These are phyloP conservation scores for Actinostola sp. DNA, from an alignment of 92 coral and sea anemone genomes.

Conservation along the genomic window DNA sequence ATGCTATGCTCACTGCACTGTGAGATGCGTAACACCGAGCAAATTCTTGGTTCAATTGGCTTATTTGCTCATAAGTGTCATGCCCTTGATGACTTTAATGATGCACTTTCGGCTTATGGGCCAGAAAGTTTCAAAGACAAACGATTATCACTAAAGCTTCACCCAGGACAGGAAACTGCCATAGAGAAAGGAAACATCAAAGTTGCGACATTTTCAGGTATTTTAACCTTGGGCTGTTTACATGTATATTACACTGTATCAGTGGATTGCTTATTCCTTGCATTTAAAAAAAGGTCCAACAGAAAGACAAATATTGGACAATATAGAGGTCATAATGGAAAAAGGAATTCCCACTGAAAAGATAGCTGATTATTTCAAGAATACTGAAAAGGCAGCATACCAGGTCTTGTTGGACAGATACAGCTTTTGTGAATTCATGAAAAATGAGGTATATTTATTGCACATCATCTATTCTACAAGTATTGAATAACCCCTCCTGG, in stretches of 20 bases:
- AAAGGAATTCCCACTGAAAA: slow-evolving; percentile 22
- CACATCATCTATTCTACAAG: not conserved
- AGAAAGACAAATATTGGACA: slow-evolving; percentile 28
- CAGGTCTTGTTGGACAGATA: slow-evolving; percentile 1
- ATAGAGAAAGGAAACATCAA: slow-evolving; percentile 29
- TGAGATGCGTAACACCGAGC: too few species aligned
- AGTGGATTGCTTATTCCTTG: not conserved
- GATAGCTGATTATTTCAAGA: not conserved
- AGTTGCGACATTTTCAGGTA: slow-evolving; percentile 65
- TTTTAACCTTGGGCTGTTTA: too few species aligned
- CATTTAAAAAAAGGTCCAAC: slow-evolving; percentile 25
- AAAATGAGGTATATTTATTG: not conserved
- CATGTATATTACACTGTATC: not conserved
- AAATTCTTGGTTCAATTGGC: too few species aligned
- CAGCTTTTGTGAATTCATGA: slow-evolving; percentile 15
- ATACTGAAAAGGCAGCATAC: not conserved
- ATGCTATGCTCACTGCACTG: too few species aligned
- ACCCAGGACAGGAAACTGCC: slow-evolving; percentile 46
- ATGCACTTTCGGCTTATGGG: too few species aligned
- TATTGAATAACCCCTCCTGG: not conserved
- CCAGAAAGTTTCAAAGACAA: slow-evolving; percentile 57
- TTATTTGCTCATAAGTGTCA: too few species aligned
- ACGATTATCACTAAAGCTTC: slow-evolving; percentile 37
- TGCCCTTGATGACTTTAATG: too few species aligned
- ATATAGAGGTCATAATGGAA: slow-evolving; percentile 23